Conservation (phyloP, 2,888 invertebrate species). For the Dione vanillae region DNA sequence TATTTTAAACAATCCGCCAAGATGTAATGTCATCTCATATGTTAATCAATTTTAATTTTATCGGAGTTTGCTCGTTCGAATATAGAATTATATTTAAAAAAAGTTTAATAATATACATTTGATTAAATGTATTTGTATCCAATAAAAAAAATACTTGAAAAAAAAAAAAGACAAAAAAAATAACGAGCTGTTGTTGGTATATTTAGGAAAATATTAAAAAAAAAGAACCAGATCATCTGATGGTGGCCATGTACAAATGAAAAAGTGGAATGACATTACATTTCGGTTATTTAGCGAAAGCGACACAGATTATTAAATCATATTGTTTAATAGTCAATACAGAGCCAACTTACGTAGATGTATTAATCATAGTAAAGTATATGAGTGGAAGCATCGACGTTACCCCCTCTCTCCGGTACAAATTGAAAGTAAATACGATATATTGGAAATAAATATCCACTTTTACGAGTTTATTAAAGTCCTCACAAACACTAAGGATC, state of each 20-base stretch:
- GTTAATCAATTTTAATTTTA: constrained; percentile 84
- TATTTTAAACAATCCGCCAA: constrained; percentile 61
- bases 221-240: constrained; percentile 87
- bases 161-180: constrained; percentile 64
- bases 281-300: constrained; percentile 60
- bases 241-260: constrained; percentile 88
- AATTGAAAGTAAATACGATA: constrained; percentile 68
- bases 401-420: constrained; percentile 72
- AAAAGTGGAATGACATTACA: constrained; percentile 73
- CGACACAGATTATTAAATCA: constrained; percentile 72
- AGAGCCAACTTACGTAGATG: constrained; percentile 76
- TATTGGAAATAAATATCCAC: constrained; percentile 64
- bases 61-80: constrained; percentile 83
- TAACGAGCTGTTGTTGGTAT: constrained; percentile 83
- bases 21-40: constrained; percentile 76
- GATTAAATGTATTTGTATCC: constrained; percentile 70
- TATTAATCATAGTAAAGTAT: constrained; percentile 65
- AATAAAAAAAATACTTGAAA: constrained; percentile 67
- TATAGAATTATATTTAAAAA: constrained; percentile 82
- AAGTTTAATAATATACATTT: constrained; percentile 78
- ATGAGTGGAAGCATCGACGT: constrained; percentile 57
- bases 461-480: constrained; percentile 66
- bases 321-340: constrained; percentile 80
- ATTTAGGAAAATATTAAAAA: constrained; percentile 82
- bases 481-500: constrained; percentile 68